Percentiles rank a stretch among this genome's conserved stretches.
These are phyloP conservation scores for Equus quagga DNA, from an alignment of 2,113 vertebrate genomes.

Conservation along the genomic window DNA sequence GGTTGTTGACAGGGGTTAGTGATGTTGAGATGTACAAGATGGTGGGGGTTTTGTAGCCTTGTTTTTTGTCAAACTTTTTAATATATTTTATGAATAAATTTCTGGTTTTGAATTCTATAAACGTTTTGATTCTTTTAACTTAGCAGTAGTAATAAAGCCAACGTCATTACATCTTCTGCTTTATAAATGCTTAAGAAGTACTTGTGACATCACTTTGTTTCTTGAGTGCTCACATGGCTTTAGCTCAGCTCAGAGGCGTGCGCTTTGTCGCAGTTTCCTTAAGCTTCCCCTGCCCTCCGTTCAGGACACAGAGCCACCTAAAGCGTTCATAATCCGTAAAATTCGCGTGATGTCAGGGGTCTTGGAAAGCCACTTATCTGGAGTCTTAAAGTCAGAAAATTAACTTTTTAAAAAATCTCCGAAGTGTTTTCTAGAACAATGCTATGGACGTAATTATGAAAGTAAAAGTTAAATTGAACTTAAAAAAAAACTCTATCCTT, in stretches of 20 bases:
- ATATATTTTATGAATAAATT: constrained; percentile 75
- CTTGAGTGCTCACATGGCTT: background rate
- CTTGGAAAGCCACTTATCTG: background rate
- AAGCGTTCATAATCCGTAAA: background rate
- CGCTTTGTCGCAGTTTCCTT: background rate
- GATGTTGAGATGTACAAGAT: background rate
- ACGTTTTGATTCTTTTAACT: constrained; percentile 23
- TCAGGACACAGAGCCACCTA: background rate
- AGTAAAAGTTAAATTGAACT: constrained; percentile 43
- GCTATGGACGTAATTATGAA: background rate
- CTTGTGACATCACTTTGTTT: background rate
- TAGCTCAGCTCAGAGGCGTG: background rate
- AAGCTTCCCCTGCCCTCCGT: background rate
- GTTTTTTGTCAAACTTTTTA: constrained; percentile 50
- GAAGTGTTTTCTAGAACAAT: background rate
- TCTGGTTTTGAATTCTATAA: constrained; percentile 30
- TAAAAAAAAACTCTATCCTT: background rate
- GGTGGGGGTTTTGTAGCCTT: background rate
- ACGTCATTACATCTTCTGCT: background rate
- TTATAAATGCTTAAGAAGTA: background rate
- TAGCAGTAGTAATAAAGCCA: background rate
- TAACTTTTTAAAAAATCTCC: background rate
- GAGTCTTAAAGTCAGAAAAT: constrained; percentile 35
- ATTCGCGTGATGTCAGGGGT: background rate
- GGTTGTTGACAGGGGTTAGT: background rate